Evolutionary conservation across 1,140 invertebrate species (phyloP), one percentile per base, ranked within the genome.

Genomic region (Idris sp.): DNA sequence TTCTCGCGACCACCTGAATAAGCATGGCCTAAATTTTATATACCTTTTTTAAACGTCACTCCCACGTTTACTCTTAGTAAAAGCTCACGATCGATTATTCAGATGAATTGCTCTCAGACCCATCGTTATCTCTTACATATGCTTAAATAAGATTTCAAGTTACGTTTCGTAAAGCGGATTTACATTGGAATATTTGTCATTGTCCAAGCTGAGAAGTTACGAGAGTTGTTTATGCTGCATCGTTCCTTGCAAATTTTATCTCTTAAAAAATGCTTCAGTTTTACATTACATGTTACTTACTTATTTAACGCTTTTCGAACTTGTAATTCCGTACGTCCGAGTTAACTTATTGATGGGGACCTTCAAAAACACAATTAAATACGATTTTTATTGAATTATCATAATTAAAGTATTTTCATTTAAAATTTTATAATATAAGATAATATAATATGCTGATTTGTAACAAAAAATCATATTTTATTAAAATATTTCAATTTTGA

Each of bases 171-270:
- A 54, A 64, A 44, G 56, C 49, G 13, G 18, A 79, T 72, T 76
- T 74, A 72, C 73, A 76, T 65, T 49, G 43, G 11, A 46, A 71
- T 59, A 73, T 80, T 74, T 78, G 73, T 76, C 76, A 76, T 75
- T 77, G 73, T 79, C 68, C 53, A 38, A 56, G 9, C 25, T 25
- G 36, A 62, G 36, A 48, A 75, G 33, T 31, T 31, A 13, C 33
- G n/a, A n/a, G 41, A 56, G 19, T 51, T 18, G 30, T 25, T 59
- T 43, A 65, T 67, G 53, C 38, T 43, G 3, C 44, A 35, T 30
- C 22, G 38, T 35, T 73, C 22, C 26, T 43, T 46, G 33, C 22
- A 2, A 44, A 31, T 41, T 38, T 14, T 9, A 40, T 62, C 44
- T 46, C 28, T n/a, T n/a, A n/a, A n/a, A n/a, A n/a, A n/a, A n/a